phyloP scores from a whole-genome alignment of 2,113 vertebrate species.

The Indicator maculatus region DNA sequence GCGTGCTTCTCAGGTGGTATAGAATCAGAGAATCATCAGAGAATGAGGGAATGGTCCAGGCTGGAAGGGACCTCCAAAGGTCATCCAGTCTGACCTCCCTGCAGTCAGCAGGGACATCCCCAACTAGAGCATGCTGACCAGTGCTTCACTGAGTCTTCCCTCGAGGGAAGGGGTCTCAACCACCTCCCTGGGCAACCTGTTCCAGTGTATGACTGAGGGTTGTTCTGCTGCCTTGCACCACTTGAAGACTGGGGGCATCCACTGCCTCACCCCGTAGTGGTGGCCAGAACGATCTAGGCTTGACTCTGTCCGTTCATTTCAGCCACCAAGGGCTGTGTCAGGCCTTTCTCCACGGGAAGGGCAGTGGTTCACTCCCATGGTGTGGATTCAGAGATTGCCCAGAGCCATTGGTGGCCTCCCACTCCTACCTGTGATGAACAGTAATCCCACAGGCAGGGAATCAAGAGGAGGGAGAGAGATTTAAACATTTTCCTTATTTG shows the following conservation, averaged over 20 bases:
- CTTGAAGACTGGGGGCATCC: neutral
- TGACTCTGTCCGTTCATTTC: neutral
- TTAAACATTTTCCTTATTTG: constrained; percentile 8
- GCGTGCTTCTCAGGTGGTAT: neutral
- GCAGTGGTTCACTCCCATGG: neutral
- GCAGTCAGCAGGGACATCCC: too few relatives aligned
- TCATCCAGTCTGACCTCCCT: too few relatives aligned
- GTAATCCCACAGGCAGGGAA: neutral
- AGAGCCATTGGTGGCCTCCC: neutral
- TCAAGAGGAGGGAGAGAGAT: neutral
- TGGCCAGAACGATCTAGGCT: neutral
- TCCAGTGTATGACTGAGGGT: neutral
- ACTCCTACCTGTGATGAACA: neutral
- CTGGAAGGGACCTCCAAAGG: too few relatives aligned
- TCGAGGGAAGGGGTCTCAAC: too few relatives aligned
- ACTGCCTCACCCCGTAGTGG: neutral
- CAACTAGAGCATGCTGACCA: too few relatives aligned
- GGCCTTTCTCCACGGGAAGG: neutral
- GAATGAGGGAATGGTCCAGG: too few relatives aligned
- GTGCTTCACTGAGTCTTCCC: too few relatives aligned
- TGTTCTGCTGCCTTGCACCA: neutral
- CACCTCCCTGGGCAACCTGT: too few relatives aligned
- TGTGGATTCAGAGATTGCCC: neutral
- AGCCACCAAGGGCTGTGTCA: neutral
- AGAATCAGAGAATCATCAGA: too few relatives aligned